Evolutionary conservation across 2,888 invertebrate genomes (phyloP).

Genomic region (Bugulina stolonifera): DNA sequence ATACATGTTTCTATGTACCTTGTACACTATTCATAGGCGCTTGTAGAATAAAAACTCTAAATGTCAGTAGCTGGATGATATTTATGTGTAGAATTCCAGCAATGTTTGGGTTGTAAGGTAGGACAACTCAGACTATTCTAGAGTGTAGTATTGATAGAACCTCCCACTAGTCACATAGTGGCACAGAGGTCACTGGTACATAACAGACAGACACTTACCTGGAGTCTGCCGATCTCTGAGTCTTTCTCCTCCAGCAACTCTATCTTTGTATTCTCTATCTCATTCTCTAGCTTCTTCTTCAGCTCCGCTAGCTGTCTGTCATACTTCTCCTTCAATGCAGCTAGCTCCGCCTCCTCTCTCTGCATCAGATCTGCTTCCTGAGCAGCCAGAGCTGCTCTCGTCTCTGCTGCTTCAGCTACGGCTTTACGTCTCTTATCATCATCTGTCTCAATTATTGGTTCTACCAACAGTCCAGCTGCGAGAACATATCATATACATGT

Average conservation of each 20-base stretch:
- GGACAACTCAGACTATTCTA: too few species aligned
- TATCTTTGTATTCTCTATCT: slow-evolving; percentile 41
- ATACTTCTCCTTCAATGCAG: slow-evolving; percentile 29
- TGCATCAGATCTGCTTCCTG: not conserved
- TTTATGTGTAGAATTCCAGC: too few species aligned
- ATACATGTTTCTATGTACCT: too few species aligned
- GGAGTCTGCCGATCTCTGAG: not conserved
- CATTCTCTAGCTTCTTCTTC: slow-evolving; percentile 37
- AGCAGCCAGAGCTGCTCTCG: not conserved
- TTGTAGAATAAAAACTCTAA: too few species aligned
- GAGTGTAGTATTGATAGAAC: too few species aligned
- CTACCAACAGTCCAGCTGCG: not conserved
- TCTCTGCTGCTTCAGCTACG: slow-evolving; percentile 4
- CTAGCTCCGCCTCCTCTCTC: slow-evolving; percentile 12
- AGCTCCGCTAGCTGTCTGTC: slow-evolving; percentile 38
- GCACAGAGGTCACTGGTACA: too few species aligned
- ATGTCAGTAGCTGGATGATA: too few species aligned
- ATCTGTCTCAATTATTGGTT: slow-evolving; percentile 6
- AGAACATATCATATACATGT: not conserved
- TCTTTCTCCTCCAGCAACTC: slow-evolving; percentile 37
- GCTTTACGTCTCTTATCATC: slow-evolving; percentile 17
- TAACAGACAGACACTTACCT: slow-evolving; percentile 17
- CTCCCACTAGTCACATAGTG: too few species aligned
- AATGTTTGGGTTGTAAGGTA: too few species aligned
- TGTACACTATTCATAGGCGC: too few species aligned